Evolutionary conservation across 2,888 invertebrate species (phyloP), one percentile per base, ranked within the genome.

Genomic region (Camptogramma bilineatum): DNA sequence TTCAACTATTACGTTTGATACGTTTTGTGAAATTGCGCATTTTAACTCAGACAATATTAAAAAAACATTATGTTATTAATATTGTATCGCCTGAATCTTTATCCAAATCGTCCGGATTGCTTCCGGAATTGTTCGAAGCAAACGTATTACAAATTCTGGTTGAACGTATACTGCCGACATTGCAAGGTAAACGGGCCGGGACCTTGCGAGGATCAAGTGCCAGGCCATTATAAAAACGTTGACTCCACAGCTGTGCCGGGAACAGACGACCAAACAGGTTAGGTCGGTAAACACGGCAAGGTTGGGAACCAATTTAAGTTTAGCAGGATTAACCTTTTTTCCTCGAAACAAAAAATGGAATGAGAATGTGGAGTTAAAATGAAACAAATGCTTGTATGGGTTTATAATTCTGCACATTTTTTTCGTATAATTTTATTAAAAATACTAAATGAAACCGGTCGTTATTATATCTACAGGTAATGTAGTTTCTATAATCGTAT

Each of bases 171-270:
- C 71, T 70, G 79, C 79, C 82, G 90, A 82, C 90, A 90, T 90
- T 90, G 90, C 90, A 90, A 90, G 90, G 90, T 85, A 84, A 90
- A 82, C 88, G 73, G 77, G 87, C 75, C 77, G 72, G 72, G 79
- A 76, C 75, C 73, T 71, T 70, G 66, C 59, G 34, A 63, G 71
- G 72, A 70, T 70, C 74, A 75, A 75, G 82, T 78, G 71, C 75
- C 75, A 68, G 64, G 65, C 64, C 69, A 73, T 75, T 72, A 75
- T 69, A 76, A 75, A 76, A 78, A 79, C 75, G 67, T 76, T 73
- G 69, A 64, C 73, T 72, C 66, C 57, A 53, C 64, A 73, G 73
- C 75, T 79, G 78, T 61, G 70, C 60, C 62, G 39, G 63, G 58
- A 61, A 55, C 50, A 28, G 31, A 64, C 58, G 61, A 13, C 53